phyloP scores from a whole-genome alignment of 1,140 invertebrate species.

The Sycophaga agraensis region DNA sequence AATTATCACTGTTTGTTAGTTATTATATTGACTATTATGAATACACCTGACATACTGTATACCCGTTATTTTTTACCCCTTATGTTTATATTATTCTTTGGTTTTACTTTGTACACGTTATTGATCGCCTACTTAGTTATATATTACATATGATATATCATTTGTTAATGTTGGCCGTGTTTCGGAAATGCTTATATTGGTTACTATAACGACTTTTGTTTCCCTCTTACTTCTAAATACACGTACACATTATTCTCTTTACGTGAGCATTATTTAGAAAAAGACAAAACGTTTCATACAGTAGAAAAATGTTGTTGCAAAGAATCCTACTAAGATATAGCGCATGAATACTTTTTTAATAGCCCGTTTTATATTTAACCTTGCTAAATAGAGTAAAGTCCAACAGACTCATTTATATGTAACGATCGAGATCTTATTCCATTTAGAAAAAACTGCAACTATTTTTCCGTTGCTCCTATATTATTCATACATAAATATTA shows the following conservation, averaged over 20 bases:
- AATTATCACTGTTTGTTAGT: conserved; percentile 29
- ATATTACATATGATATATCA: conserved; percentile 18
- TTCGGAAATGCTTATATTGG: conserved; percentile 49
- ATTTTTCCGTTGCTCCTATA: not conserved
- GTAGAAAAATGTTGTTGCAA: not conserved
- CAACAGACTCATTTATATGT: too few relatives aligned
- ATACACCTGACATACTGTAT: conserved; percentile 4
- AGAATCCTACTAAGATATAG: not conserved
- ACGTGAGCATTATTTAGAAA: not conserved
- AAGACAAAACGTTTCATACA: not conserved
- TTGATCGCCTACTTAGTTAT: conserved; percentile 15
- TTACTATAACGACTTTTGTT: not conserved
- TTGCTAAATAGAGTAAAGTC: too few relatives aligned
- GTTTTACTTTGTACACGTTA: conserved; percentile 3
- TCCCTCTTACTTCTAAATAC: not conserved
- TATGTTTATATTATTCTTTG: not conserved
- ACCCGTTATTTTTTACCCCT: not conserved
- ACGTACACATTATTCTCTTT: not conserved
- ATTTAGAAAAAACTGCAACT: not conserved
- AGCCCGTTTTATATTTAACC: too few relatives aligned
- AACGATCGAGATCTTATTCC: too few relatives aligned
- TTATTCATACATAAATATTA: conserved; percentile 6
- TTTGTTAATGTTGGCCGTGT: conserved; percentile 50
- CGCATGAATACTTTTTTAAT: not conserved
- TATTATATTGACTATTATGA: conserved; percentile 20